Base-by-base conservation (phyloP, 2,888 invertebrate species). In the Abrostola triplasia region DNA sequence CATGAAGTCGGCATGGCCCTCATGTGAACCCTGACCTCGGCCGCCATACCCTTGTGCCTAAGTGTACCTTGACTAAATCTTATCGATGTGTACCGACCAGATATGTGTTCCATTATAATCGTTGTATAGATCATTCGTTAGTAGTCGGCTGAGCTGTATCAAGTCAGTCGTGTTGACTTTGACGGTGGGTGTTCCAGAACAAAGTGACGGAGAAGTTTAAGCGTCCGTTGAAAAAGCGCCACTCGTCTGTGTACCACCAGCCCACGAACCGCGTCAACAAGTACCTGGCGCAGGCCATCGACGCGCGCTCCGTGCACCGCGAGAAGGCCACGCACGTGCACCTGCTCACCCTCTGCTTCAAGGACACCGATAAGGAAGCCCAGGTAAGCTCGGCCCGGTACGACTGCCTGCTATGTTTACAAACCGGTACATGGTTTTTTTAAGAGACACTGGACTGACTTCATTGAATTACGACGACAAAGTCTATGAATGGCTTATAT, bases 221-320 rank as follows among this genome's bases (percentile, higher is more conserved):
- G 93, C 95, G 98, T 85, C 98, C 98, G 58, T 96, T 98, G 92
- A 97, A 98, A 92, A 98, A 98, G 94, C 96, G 98, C 81, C 97
- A 97, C 91, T 97, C 97, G 78, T 97, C 97, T 88, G 97, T 97
- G 73, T 97, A 97, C 91, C 97, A 98, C 93, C 98, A 98, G 92
- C 98, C 98, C 41, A 97, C 97, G 42, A 98, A 98, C 93, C 96
- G 98, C 77, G 98, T 98, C 64, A 98, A 98, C 95, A 98, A 98
- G 90, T 98, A 97, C 92, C 95, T 98, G 83, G 97, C 98, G 67
- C 98, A 98, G 92, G 98, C 98, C 38, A 98, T 98, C 80, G 98
- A 98, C 88, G 98, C 98, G 40, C 95, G 98, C 72, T 98, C 98
- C 85, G 98, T 98, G 67, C 98, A 98, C 88, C 96, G 98, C 66